A percentile compares a stretch with the other conserved stretches of the same genome.
These are phyloP conservation scores for Molossus alvarezi DNA, from an alignment of 2,797 vertebrate species.

Conservation along the genomic window DNA sequence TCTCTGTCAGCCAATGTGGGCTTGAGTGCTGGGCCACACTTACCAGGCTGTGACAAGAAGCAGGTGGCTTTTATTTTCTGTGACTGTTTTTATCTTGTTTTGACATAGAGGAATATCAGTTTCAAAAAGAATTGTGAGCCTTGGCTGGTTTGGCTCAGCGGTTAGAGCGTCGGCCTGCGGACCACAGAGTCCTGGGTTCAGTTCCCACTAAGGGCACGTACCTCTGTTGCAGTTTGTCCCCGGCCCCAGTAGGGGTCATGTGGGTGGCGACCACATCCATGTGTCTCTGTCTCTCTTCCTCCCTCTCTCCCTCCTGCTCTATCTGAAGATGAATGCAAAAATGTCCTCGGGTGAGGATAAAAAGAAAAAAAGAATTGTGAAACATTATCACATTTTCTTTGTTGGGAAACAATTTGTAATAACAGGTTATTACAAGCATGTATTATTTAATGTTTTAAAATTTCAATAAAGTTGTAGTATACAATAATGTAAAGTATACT, in stretches of 20 bases:
- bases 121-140: neutral
- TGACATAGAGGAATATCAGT: neutral
- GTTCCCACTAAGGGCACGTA: too few species aligned
- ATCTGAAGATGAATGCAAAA: too few species aligned
- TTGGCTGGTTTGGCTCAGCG: too few species aligned
- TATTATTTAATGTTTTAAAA: conserved; percentile 4
- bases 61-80: conserved; percentile 7
- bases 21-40: neutral
- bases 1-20: neutral
- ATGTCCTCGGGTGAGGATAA: neutral
- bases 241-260: too few species aligned
- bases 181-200: too few species aligned
- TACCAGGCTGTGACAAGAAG: neutral
- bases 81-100: conserved; percentile 26
- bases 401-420: neutral
- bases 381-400: neutral
- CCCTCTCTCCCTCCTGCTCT: too few species aligned
- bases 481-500: neutral
- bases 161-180: too few species aligned
- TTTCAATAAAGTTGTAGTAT: neutral
- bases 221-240: too few species aligned
- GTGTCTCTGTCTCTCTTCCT: too few species aligned
- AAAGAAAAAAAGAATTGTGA: neutral
- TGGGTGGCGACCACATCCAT: too few species aligned
- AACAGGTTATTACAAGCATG: neutral